Conservation (phyloP, 2,888 invertebrate genomes). For the Mimas tiliae region DNA sequence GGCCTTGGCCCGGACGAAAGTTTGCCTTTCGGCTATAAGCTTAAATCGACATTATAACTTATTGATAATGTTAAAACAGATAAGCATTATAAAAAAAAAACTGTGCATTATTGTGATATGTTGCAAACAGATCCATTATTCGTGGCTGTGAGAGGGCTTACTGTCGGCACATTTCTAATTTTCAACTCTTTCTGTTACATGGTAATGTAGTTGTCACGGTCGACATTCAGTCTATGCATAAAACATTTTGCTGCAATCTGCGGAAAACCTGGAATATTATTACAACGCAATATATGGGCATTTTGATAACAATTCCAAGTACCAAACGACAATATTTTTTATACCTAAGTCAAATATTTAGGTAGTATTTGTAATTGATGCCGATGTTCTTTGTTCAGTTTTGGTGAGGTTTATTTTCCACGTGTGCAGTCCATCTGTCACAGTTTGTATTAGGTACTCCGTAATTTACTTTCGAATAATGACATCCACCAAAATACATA, state of each 20-base stretch:
- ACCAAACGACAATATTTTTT: neutral
- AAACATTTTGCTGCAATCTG: conserved; percentile 31
- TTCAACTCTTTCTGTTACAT: conserved; percentile 21
- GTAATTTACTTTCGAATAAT: neutral
- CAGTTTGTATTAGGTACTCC: neutral
- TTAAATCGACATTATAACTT: neutral
- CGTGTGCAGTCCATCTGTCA: neutral
- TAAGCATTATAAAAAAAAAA: too few species aligned
- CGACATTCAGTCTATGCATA: conserved; percentile 28
- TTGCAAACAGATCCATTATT: too few species aligned
- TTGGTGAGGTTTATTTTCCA: neutral
- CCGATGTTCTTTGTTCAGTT: neutral
- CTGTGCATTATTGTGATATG: too few species aligned
- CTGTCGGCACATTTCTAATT: conserved; percentile 11
- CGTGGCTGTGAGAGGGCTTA: too few species aligned
- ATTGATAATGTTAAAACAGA: neutral
- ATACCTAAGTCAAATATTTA: neutral
- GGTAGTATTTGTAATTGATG: neutral
- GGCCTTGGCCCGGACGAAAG: conserved; percentile 9
- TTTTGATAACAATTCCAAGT: conserved; percentile 10
- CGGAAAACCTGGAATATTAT: conserved; percentile 25
- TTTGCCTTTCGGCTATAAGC: conserved; percentile 5
- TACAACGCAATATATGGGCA: conserved; percentile 21
- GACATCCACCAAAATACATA: neutral
- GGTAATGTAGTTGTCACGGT: conserved; percentile 21